Base-by-base conservation (phyloP, 2,113 vertebrate genomes). In the Eulemur macaco region DNA sequence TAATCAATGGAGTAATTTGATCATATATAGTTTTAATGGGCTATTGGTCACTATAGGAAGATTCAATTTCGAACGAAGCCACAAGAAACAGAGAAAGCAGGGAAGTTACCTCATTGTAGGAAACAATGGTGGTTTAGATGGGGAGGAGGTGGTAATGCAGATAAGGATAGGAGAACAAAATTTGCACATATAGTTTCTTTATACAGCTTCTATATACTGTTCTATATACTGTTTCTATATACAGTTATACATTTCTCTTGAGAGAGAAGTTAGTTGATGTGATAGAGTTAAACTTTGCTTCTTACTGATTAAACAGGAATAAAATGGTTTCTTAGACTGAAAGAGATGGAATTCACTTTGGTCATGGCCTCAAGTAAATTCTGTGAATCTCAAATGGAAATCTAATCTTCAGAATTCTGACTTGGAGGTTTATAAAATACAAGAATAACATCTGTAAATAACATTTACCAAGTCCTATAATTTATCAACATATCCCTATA, bases 131-230 rank as follows among this genome's bases (percentile, higher is more conserved):
- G 11, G 6, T 25, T 54, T 81, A 8, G 8, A 12, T 1, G 39
- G 14, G 21, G 14, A 11, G 2, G n/a, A 37, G 7, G 47, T 74
- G 50, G 42, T 3, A 4, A 17, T 39, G 37, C 18, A 13, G 0
- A n/a, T 54, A 60, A 47, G 31, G 11, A 60, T 29, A 21, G 23
- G 21, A 73, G 23, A 77, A 42, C 0, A 47, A 13, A 78, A 25
- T 1, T 31, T 7, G 54, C 2, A 73, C 54, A n/a, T 11, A 18
- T 1, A 45, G 37, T 54, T 56, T 56, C 47, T 39, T 2, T 18
- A 54, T 54, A 6, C 52, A 54, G 17, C 17, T 54, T 54, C 52
- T 18, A 18, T 18, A 6, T 54, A 54, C 52, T 17, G 17, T 54
- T 54, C 52, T 52, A 15, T 52, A 52, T 54, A 54, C 52, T 1